Conservation (phyloP, 1,140 invertebrate species). For the Drosophila tani region DNA sequence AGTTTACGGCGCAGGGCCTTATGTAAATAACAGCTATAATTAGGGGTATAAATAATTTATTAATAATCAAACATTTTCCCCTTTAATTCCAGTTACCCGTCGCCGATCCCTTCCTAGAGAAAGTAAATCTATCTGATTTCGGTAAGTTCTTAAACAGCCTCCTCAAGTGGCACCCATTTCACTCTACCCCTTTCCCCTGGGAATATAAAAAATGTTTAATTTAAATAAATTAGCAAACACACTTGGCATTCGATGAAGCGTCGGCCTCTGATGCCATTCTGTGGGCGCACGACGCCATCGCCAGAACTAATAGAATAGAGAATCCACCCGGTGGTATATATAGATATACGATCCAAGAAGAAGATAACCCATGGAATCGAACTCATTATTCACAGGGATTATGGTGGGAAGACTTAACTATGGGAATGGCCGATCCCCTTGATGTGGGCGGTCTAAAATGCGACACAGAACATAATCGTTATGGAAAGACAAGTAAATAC, state of each 20-base stretch:
- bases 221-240: slow-evolving; percentile 63
- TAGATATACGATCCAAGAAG: slow-evolving; percentile 1
- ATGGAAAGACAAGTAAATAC: slow-evolving; percentile 6
- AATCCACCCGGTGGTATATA: slow-evolving; percentile 1
- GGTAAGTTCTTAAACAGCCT: slow-evolving; percentile 87
- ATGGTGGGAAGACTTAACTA: slow-evolving; percentile 10
- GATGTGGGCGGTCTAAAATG: slow-evolving; percentile 11
- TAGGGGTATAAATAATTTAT: not conserved
- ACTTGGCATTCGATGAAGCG: slow-evolving; percentile 63
- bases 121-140: slow-evolving; percentile 93
- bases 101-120: slow-evolving; percentile 95
- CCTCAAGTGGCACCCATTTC: not conserved
- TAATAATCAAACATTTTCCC: slow-evolving; percentile 63
- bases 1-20: slow-evolving; percentile 7
- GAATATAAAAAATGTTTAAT: slow-evolving; percentile 26
- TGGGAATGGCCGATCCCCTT: not conserved
- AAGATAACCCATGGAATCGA: slow-evolving; percentile 20
- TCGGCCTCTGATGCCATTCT: slow-evolving; percentile 20
- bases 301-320: slow-evolving; percentile 21
- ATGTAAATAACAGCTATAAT: slow-evolving; percentile 11
- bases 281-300: slow-evolving; percentile 63
- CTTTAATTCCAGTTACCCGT: slow-evolving; percentile 91
- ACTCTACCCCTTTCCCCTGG: not conserved
- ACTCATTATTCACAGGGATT: slow-evolving; percentile 40
- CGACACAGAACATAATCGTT: slow-evolving; percentile 11